A percentile compares a stretch with the other conserved stretches of the same genome.
Conservation (phyloP, 2,888 invertebrate genomes). For the Frankliniella fusca region DNA sequence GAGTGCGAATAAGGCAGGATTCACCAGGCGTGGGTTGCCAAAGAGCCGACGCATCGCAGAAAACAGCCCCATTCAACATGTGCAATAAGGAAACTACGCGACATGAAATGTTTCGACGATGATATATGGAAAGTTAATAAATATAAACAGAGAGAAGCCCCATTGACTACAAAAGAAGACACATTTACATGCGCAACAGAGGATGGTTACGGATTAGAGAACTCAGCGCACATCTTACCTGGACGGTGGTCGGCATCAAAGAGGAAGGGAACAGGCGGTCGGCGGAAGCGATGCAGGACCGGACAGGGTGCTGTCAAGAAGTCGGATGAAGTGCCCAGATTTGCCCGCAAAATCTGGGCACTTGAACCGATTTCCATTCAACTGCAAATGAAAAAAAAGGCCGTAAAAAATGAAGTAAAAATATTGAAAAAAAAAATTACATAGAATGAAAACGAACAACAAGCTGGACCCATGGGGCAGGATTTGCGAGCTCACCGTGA, state of each 20-base stretch:
- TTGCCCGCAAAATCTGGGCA: background rate
- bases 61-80: too few relatives aligned
- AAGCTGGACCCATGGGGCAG: too few relatives aligned
- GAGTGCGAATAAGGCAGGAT: too few relatives aligned
- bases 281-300: background rate
- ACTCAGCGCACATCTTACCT: background rate
- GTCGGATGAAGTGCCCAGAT: background rate
- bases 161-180: too few relatives aligned
- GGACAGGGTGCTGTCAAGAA: background rate
- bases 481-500: too few relatives aligned
- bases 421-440: background rate
- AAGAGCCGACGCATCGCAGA: too few relatives aligned
- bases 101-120: too few relatives aligned
- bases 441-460: too few relatives aligned
- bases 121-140: too few relatives aligned
- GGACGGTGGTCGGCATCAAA: background rate
- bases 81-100: too few relatives aligned
- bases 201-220: background rate
- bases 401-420: background rate
- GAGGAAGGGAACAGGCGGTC: background rate
- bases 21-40: too few relatives aligned
- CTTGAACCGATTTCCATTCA: background rate
- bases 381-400: background rate
- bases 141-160: too few relatives aligned
- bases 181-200: background rate